These are phyloP conservation scores for Hyperoplus lanceolatus DNA, from an alignment of 2,797 vertebrate genomes.

Conservation along the genomic window DNA sequence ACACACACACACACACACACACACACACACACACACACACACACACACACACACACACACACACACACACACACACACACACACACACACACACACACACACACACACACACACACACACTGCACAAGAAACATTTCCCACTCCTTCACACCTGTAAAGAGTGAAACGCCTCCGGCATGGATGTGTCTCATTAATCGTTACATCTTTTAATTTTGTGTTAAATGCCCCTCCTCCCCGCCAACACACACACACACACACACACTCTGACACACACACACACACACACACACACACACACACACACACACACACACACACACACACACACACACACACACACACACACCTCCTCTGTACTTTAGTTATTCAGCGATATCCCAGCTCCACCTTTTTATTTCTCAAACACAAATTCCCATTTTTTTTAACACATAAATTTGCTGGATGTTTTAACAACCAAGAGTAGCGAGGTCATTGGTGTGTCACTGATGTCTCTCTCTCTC, in stretches of 20 bases:
- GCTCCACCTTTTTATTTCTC: background rate
- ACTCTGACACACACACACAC: no score
- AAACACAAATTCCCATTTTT: background rate
- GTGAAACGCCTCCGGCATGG: background rate
- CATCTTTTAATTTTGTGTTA: background rate
- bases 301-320: no score
- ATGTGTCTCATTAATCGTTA: conserved; percentile 5
- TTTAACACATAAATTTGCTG: background rate
- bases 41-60: conserved; percentile 1
- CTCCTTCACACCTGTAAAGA: conserved; percentile 25
- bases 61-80: background rate
- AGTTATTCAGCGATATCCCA: no score
- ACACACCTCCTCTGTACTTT: no score
- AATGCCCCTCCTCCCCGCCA: no score
- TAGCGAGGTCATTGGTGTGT: background rate
- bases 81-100: background rate
- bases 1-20: conserved; percentile 10
- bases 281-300: no score
- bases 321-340: no score
- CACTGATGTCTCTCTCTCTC: background rate
- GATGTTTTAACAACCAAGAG: background rate
- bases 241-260: no score
- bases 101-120: background rate
- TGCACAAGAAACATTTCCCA: background rate
- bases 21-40: background rate